Base-by-base conservation (phyloP, 2,797 vertebrate genomes). In the Morelia viridis region DNA sequence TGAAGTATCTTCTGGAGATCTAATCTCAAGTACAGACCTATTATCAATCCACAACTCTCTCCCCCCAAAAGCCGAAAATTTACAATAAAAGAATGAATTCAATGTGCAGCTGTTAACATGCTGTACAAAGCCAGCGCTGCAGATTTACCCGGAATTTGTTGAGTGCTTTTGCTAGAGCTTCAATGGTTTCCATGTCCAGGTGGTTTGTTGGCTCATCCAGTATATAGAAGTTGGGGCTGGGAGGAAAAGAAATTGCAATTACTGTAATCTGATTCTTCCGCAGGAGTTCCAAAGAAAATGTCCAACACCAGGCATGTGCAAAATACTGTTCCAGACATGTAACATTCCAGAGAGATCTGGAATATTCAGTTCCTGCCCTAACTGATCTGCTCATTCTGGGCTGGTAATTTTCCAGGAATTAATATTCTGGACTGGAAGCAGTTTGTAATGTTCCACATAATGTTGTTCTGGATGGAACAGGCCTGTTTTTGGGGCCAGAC, bases 151-250 rank as follows among this genome's bases (percentile, higher is more conserved):
- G 98, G 95, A 99, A 99, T 88, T 96, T 98, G 97, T 98, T 98
- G 92, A 99, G 98, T 0, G 99, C 98, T 60, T 98, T 98, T 10
- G 98, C 99, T 89, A 99, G 97, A 2, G 99, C 98, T 96, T 99
- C 99, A 0, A 99, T 99, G 0, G 99, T 99, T 96, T 99, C 99
- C 99, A 99, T 99, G 97, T 99, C 99, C 97, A 99, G 97, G 94
- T 99, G 99, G 96, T 99, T 99, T 11, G 99, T 99, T 0, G 99
- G 99, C 93, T 99, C 99, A 64, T 99, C 99, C 93, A 99, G 97
- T 93, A 99, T 97, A 95, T 99, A 99, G 96, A 99, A 99, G 97
- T 99, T 99, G 61, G 99, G 99, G 93, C 99, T 99, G 94, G 90
- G 96, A 97, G 89, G 93, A 94, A 88, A 96, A 88, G 24, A 57